A percentile compares a stretch with the other conserved stretches of the same genome.
These are phyloP conservation scores for Poeciliopsis presidionis DNA, from an alignment of 2,797 vertebrate genomes.

Conservation along the genomic window DNA sequence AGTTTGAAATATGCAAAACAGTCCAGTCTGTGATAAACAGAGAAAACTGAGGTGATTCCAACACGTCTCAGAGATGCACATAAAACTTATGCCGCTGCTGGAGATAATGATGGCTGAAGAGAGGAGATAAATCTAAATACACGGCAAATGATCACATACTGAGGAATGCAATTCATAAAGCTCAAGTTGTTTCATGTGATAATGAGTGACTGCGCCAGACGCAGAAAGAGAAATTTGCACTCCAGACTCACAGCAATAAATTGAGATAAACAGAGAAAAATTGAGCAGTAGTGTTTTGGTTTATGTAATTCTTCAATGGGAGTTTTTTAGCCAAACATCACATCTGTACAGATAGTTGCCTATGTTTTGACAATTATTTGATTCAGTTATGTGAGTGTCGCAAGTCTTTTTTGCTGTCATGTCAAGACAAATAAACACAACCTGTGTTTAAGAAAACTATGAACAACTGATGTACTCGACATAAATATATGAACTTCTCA, in stretches of 20 bases:
- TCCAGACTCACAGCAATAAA: not conserved
- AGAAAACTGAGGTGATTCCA: constrained; percentile 50
- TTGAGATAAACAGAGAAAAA: constrained; percentile 37
- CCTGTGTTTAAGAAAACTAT: not conserved
- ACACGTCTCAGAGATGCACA: constrained; percentile 33
- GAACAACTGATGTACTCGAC: not conserved
- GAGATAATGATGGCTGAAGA: constrained; percentile 59
- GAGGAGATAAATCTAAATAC: constrained; percentile 64
- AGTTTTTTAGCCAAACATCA: constrained; percentile 19
- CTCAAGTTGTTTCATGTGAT: constrained; percentile 59
- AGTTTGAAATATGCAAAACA: constrained; percentile 60
- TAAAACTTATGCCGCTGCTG: constrained; percentile 36
- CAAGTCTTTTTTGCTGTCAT: constrained; percentile 20
- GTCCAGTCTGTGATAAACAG: constrained; percentile 45
- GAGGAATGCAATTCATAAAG: constrained; percentile 68
- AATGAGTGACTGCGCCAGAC: constrained; percentile 33
- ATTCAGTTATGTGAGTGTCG: constrained; percentile 31
- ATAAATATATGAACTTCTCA: not conserved
- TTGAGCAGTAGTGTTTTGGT: not conserved
- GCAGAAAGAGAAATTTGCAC: constrained; percentile 16
- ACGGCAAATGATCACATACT: constrained; percentile 42
- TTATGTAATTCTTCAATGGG: constrained; percentile 18
- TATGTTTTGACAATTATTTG: not conserved
- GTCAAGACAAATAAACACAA: constrained; percentile 45
- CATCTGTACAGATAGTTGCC: constrained; percentile 25